Conservation (phyloP, 2,113 vertebrate species). For the Erythrocercus mccallii region DNA sequence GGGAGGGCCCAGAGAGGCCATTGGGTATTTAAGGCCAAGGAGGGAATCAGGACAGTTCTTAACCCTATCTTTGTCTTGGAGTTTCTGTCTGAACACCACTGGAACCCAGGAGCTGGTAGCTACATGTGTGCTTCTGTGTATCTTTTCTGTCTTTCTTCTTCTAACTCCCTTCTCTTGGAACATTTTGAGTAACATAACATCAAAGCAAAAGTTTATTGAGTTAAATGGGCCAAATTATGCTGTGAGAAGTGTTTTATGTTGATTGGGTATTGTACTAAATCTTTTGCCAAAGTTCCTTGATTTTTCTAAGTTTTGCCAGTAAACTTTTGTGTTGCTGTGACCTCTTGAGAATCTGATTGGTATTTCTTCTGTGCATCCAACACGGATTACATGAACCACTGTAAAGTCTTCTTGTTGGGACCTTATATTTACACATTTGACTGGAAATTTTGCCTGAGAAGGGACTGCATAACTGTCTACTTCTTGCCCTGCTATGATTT, state of each 20-base stretch:
- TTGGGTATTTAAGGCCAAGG: background rate
- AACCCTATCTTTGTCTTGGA: accelerated
- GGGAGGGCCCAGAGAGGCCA: background rate
- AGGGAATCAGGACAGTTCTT: accelerated
- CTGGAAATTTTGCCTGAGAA: background rate
- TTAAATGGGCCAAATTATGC: background rate
- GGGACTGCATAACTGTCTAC: background rate
- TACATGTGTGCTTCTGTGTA: background rate
- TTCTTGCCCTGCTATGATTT: background rate
- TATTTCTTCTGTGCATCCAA: background rate
- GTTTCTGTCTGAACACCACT: accelerated
- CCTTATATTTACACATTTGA: background rate
- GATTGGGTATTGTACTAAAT: background rate
- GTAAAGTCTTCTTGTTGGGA: background rate
- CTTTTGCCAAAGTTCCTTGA: background rate
- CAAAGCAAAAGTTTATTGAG: background rate
- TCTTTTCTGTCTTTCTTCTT: background rate
- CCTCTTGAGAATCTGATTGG: background rate
- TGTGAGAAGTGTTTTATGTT: background rate
- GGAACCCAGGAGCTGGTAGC: background rate
- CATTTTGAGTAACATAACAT: background rate
- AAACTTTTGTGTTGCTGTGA: background rate
- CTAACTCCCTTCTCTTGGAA: background rate
- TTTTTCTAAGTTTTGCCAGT: background rate
- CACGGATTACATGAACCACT: background rate